Conservation (phyloP, 1,140 invertebrate species). For the Pemphigus obesinymphae region DNA sequence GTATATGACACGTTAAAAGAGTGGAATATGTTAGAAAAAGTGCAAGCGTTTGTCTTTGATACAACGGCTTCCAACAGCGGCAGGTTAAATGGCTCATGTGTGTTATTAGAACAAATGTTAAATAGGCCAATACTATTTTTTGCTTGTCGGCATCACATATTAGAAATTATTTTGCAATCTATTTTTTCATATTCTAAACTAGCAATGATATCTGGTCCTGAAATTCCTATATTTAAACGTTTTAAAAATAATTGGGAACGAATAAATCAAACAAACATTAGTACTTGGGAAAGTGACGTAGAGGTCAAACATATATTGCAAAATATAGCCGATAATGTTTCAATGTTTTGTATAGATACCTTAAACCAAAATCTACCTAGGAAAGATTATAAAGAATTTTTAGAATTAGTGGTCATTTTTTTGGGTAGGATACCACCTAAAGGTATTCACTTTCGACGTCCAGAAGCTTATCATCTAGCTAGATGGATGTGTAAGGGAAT, state of each 20-base stretch:
- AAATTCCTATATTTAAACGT: too few relatives aligned
- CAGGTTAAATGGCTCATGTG: too few relatives aligned
- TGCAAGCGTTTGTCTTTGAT: constrained; percentile 43
- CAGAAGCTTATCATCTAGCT: too few relatives aligned
- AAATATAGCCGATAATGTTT: not conserved
- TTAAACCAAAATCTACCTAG: too few relatives aligned
- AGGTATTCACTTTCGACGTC: constrained; percentile 48
- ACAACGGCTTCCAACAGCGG: constrained; percentile 43
- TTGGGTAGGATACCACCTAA: constrained; percentile 48
- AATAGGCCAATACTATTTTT: too few relatives aligned
- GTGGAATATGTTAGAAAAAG: constrained; percentile 42
- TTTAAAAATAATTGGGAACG: too few relatives aligned
- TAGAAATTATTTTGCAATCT: constrained; percentile 43
- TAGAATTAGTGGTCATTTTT: too few relatives aligned
- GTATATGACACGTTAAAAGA: constrained; percentile 27
- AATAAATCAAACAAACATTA: not conserved
- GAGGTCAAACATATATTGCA: not conserved
- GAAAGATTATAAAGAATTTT: too few relatives aligned
- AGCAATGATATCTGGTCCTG: too few relatives aligned
- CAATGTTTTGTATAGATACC: constrained; percentile 30
- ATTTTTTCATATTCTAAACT: constrained; percentile 31
- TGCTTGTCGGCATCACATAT: constrained; percentile 42
- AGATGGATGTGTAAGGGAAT: too few relatives aligned
- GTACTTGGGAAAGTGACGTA: not conserved
- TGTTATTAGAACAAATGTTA: too few relatives aligned